A percentile compares a stretch with the other conserved stretches of the same genome.
These are phyloP conservation scores for Coreoperca whiteheadi DNA, from an alignment of 2,113 vertebrate genomes.

Conservation along the genomic window DNA sequence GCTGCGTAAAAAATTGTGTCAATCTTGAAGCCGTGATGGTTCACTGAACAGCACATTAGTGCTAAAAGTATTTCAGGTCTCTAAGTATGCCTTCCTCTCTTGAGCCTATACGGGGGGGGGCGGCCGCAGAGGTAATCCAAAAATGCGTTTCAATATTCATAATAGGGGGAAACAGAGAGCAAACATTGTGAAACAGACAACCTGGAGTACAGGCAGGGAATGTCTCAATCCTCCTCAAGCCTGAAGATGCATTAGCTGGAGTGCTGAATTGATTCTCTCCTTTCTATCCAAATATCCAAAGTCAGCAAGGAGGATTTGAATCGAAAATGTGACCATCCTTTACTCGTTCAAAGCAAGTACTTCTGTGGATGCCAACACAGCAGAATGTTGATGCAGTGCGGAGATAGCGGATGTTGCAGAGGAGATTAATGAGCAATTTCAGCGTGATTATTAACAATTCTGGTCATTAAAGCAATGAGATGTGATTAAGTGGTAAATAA, in stretches of 20 bases:
- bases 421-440: conserved; percentile 70
- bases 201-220: conserved; percentile 38
- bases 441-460: conserved; percentile 65
- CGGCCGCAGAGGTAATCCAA: conserved; percentile 42
- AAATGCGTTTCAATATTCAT: conserved; percentile 72
- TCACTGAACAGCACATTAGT: conserved; percentile 82
- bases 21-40: conserved; percentile 78
- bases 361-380: conserved; percentile 57
- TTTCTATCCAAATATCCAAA: conserved; percentile 54
- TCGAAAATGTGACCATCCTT: conserved; percentile 51
- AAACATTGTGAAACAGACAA: conserved; percentile 56
- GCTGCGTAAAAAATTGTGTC: conserved; percentile 80
- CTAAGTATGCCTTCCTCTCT: conserved; percentile 65
- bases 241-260: conserved; percentile 57
- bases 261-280: conserved; percentile 60
- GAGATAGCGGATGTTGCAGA: conserved; percentile 34
- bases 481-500: conserved; percentile 59
- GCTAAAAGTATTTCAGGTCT: conserved; percentile 78
- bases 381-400: conserved; percentile 45
- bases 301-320: conserved; percentile 66
- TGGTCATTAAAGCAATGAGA: conserved; percentile 62
- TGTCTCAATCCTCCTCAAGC: conserved; percentile 60
- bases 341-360: conserved; percentile 55
- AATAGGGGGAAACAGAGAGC: conserved; percentile 40
- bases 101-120: conserved; percentile 44